These are phyloP conservation scores for Oryzias woworae DNA, from an alignment of 2,113 vertebrate genomes.

Conservation along the genomic window DNA sequence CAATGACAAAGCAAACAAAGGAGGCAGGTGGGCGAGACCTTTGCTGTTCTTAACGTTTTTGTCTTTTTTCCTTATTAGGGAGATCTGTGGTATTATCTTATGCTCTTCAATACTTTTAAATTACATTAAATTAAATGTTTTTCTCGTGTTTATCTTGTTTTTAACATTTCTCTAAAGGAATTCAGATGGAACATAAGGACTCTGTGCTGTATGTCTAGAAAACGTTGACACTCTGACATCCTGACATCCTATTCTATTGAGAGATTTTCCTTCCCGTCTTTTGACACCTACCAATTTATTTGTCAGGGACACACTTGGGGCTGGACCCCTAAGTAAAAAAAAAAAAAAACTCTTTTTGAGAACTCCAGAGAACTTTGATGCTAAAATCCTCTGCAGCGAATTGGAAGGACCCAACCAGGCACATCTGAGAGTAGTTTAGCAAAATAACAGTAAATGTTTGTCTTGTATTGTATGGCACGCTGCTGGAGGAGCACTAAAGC, in stretches of 20 bases:
- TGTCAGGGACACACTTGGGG: conserved; percentile 53
- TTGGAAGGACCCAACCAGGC: conserved; percentile 57
- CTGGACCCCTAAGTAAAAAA: conserved; percentile 61
- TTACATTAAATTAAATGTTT: background rate
- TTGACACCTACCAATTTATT: conserved; percentile 74
- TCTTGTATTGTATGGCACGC: conserved; percentile 85
- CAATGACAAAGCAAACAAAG: conserved; percentile 50
- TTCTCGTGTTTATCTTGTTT: too few relatives aligned
- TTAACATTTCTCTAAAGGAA: background rate
- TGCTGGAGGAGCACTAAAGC: conserved; percentile 82
- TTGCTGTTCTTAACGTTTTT: conserved; percentile 19
- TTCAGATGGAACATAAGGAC: background rate
- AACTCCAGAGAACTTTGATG: conserved; percentile 74
- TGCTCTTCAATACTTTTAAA: background rate
- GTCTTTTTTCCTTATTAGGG: background rate
- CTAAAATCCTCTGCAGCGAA: conserved; percentile 68
- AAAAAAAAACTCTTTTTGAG: conserved; percentile 40
- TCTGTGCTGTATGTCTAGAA: background rate
- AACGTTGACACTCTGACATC: background rate
- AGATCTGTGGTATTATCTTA: background rate
- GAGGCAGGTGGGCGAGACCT: conserved; percentile 49
- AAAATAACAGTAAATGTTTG: conserved; percentile 86
- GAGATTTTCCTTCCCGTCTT: conserved; percentile 46
- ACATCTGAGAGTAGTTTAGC: conserved; percentile 84
- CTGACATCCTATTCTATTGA: conserved; percentile 27